Conservation (phyloP, 2,888 invertebrate genomes). For the Cryptus viduatorius region DNA sequence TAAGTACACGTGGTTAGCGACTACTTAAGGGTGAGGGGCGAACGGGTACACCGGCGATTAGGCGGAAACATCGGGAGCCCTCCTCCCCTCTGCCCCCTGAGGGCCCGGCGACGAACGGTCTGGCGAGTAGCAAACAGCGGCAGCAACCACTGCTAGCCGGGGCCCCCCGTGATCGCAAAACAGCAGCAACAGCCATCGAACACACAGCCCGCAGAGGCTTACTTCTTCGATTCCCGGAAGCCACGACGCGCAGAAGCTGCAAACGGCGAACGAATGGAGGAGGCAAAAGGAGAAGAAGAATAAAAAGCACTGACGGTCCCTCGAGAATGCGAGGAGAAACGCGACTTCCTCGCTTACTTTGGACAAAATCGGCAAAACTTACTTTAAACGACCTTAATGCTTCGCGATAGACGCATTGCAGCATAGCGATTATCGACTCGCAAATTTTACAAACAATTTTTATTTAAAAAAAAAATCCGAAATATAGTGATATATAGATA, state of each 20-base stretch:
- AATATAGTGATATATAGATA: too few species aligned
- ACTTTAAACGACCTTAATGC: not conserved
- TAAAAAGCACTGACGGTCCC: not conserved
- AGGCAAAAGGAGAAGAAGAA: not conserved
- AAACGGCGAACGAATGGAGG: slow-evolving; percentile 20
- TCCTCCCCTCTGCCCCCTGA: slow-evolving; percentile 18
- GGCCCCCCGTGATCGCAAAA: slow-evolving; percentile 12
- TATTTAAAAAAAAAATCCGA: too few species aligned
- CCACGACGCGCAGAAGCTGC: slow-evolving; percentile 18
- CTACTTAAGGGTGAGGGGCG: slow-evolving; percentile 65
- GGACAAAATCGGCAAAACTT: slow-evolving; percentile 9
- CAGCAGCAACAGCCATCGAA: slow-evolving; percentile 36
- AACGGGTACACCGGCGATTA: slow-evolving; percentile 62
- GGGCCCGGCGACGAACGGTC: slow-evolving; percentile 76
- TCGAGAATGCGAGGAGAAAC: slow-evolving; percentile 19
- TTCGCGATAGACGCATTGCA: not conserved
- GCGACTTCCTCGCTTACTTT: slow-evolving; percentile 27
- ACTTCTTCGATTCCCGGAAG: slow-evolving; percentile 62
- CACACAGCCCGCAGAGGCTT: slow-evolving; percentile 5
- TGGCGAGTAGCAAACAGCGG: slow-evolving; percentile 63
- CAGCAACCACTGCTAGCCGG: slow-evolving; percentile 61
- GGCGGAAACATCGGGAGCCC: slow-evolving; percentile 58
- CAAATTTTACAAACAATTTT: too few species aligned
- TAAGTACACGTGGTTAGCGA: slow-evolving; percentile 70
- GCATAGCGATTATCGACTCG: not conserved